Conservation (phyloP, 2,113 vertebrate species). For the Euleptes europaea region DNA sequence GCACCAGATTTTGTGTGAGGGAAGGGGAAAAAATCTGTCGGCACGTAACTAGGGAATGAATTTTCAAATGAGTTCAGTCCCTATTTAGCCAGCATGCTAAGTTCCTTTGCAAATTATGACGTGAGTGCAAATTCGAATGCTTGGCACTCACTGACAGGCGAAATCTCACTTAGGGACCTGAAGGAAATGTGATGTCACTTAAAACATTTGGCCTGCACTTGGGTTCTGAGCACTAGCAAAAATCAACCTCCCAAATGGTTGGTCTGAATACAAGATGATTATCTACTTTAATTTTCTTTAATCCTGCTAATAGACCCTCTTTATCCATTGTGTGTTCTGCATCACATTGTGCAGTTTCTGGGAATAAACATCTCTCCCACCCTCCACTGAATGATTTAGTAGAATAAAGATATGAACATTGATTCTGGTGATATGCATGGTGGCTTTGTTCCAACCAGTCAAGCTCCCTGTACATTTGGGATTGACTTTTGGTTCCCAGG, state of each 20-base stretch:
- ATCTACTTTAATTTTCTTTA: not conserved
- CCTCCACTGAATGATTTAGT: not conserved
- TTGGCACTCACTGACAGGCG: not conserved
- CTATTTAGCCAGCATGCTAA: not conserved
- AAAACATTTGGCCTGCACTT: not conserved
- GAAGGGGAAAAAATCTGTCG: not conserved
- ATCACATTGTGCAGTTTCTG: not conserved
- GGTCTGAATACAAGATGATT: not conserved
- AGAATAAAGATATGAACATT: not conserved
- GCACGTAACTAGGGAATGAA: constrained; percentile 1
- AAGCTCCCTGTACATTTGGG: not conserved
- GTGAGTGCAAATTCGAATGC: not conserved
- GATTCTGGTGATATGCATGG: not conserved
- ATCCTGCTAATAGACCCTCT: not conserved
- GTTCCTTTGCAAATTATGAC: not conserved
- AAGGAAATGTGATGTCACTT: not conserved
- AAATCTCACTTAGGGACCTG: not conserved
- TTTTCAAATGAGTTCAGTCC: not conserved
- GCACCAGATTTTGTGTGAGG: not conserved
- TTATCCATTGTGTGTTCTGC: not conserved
- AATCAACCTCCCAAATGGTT: not conserved
- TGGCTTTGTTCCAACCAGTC: not conserved
- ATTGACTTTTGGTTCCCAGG: not conserved
- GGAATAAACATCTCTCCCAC: not conserved
- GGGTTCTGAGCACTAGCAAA: not conserved